Base-by-base conservation (phyloP, 2,888 invertebrate genomes). In the Rhyacophila evoluta region DNA sequence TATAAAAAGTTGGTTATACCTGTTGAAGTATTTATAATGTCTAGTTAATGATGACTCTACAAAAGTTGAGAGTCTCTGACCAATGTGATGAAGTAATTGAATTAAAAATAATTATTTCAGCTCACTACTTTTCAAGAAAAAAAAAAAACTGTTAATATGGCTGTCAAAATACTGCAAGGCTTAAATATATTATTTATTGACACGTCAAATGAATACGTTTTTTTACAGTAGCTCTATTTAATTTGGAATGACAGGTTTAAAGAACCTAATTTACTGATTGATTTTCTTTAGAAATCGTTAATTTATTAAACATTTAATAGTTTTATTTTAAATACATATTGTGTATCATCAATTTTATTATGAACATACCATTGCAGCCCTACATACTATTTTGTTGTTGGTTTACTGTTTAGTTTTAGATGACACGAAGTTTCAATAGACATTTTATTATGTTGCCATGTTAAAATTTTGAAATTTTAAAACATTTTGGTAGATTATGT, bases 21-120 rank as follows among this genome's bases (percentile, higher is more conserved):
- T 55, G 55, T 33, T 6, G 6, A 33, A 33, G 4, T 2, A 19
- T 1, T 19, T 8, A 19, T 25, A 55, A 25, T 55, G 25, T 55
- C 55, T 55, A n/a, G 39, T 12, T 19, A 19, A 55, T n/a, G 55
- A 25, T 19, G 55, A 10, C 25, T 55, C 25, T 6, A 8, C 55
- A 19, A 55, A 55, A 55, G 2, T 33, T 55, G 55, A 55, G 55
- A 55, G 55, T 55, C 55, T 55, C 55, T 55, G 55, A 19, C 19
- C 55, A 55, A 55, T 55, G 55, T 19, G 55, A 55, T 55, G 55
- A 25, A 55, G 55, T 55, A 55, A 55, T 55, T 55, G 55, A 55
- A 55, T 55, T 55, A 55, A 55, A 19, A 55, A 55, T 55, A 55
- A 55, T 55, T 55, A 55, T 25, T 25, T 25, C 55, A 25, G 19